Conservation (phyloP, 2,888 invertebrate species). For the Lycophotia porphyrea region DNA sequence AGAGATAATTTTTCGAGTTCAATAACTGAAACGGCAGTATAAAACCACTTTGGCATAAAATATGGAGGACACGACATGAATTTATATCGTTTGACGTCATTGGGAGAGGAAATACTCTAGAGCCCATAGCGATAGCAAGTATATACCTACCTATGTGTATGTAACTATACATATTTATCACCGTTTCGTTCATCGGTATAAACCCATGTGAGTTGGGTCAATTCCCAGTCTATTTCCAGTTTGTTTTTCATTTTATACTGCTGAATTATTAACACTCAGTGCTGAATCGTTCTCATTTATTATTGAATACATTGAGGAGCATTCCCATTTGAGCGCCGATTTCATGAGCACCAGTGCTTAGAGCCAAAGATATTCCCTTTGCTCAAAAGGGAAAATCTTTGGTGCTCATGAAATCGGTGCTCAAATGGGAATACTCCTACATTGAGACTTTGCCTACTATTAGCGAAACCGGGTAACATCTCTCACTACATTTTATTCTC, state of each 20-base stretch:
- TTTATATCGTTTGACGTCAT: conserved; percentile 44
- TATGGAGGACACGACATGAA: neutral
- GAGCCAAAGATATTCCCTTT: too few species aligned
- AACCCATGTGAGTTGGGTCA: neutral
- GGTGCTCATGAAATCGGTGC: too few species aligned
- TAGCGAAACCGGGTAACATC: neutral
- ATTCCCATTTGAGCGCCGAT: too few species aligned
- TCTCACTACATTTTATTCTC: neutral
- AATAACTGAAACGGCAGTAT: neutral
- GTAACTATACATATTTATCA: neutral
- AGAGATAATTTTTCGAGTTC: neutral
- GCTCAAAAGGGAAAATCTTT: too few species aligned
- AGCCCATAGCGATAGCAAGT: conserved; percentile 22
- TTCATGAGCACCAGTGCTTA: too few species aligned
- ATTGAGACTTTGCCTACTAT: neutral
- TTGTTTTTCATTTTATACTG: neutral
- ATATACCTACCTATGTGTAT: neutral
- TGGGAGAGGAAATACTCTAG: conserved; percentile 33
- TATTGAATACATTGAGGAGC: too few species aligned
- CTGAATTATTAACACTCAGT: neutral
- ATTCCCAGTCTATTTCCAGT: neutral
- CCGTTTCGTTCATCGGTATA: neutral
- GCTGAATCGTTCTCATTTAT: neutral
- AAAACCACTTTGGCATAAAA: conserved; percentile 23
- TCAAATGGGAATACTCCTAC: too few species aligned